phyloP scores from a whole-genome alignment of 2,888 invertebrate genomes.

The Bombylius discolor region DNA sequence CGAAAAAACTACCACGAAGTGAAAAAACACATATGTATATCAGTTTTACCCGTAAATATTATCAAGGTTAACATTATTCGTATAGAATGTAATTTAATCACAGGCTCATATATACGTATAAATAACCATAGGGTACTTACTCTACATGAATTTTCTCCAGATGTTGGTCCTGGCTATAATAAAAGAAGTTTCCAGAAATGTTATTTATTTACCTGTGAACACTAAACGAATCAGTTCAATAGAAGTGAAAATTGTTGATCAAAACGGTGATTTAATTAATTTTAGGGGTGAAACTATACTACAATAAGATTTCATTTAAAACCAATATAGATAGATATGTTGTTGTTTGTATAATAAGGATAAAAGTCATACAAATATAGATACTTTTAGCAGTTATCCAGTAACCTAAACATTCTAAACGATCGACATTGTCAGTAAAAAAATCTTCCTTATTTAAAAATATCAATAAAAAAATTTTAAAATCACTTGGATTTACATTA shows the following conservation, averaged over 20 bases:
- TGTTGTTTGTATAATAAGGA: not conserved
- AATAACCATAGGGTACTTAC: too few relatives aligned
- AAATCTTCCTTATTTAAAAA: too few relatives aligned
- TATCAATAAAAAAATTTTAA: slow-evolving; percentile 9
- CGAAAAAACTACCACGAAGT: too few relatives aligned
- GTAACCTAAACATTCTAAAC: slow-evolving; percentile 2
- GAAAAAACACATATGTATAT: too few relatives aligned
- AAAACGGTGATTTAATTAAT: slow-evolving; percentile 21
- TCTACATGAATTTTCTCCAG: slow-evolving; percentile 25
- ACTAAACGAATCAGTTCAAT: slow-evolving; percentile 18
- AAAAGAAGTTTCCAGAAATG: slow-evolving; percentile 23
- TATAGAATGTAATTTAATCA: too few relatives aligned
- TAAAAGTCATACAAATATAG: not conserved
- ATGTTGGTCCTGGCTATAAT: slow-evolving; percentile 26
- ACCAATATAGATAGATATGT: not conserved
- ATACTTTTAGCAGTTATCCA: not conserved
- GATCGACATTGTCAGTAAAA: too few relatives aligned
- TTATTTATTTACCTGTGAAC: slow-evolving; percentile 25
- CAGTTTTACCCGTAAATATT: too few relatives aligned
- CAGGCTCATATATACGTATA: too few relatives aligned
- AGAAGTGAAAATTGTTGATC: slow-evolving; percentile 22
- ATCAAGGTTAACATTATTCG: too few relatives aligned
- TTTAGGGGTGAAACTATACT: slow-evolving; percentile 23
- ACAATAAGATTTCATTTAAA: slow-evolving; percentile 18
- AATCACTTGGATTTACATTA: slow-evolving; percentile 10